A percentile compares a stretch with the other conserved stretches of the same genome.
Evolutionary conservation across 1,140 invertebrate species (phyloP).

Genomic region (Acromyrmex charruanus): DNA sequence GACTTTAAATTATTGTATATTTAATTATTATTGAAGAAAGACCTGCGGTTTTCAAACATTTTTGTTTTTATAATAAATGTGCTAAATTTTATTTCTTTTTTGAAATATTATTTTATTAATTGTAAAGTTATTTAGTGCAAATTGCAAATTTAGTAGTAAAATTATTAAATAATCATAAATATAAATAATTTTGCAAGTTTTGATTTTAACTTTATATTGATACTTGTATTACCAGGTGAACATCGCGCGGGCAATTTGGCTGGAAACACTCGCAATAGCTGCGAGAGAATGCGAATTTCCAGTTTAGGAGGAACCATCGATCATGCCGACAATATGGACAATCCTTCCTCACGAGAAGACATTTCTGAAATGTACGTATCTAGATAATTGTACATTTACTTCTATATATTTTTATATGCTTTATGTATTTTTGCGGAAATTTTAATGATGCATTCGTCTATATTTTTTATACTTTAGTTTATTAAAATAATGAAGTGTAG

Average conservation of each 20-base stretch:
- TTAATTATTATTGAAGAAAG: no score
- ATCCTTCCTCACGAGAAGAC: conserved; percentile 85
- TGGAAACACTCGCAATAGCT: conserved; percentile 81
- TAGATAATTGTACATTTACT: conserved; percentile 6
- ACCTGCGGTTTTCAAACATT: no score
- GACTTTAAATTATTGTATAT: no score
- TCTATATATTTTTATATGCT: neutral
- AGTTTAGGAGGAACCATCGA: conserved; percentile 79
- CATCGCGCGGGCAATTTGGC: conserved; percentile 79
- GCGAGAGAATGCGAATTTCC: conserved; percentile 83
- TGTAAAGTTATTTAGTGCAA: no score
- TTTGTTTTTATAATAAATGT: no score
- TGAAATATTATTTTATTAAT: no score
- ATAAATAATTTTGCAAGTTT: neutral
- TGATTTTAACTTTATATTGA: neutral
- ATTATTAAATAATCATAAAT: no score
- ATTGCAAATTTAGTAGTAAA: no score
- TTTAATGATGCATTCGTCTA: neutral
- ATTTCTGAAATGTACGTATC: conserved; percentile 85
- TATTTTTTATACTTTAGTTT: neutral
- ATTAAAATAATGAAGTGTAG: no score
- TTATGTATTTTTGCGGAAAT: neutral
- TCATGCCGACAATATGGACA: conserved; percentile 84
- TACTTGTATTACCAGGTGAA: conserved; percentile 75
- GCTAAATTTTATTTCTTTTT: no score